Base-by-base conservation (phyloP, 2,888 invertebrate species). In the Meiosimyza platycephala region DNA sequence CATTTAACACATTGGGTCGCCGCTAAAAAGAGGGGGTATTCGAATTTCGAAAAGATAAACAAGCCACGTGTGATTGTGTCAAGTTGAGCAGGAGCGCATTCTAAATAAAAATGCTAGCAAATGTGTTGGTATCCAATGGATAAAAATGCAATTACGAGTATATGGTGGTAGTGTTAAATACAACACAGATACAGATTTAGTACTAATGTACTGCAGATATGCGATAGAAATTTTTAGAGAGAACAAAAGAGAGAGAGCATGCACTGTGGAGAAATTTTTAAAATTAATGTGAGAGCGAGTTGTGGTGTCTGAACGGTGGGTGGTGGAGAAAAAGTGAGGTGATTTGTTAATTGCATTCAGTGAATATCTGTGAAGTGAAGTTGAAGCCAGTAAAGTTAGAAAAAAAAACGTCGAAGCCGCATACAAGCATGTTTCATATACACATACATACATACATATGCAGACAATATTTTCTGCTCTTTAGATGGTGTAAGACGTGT, bases 101-200 rank as follows among this genome's bases (percentile, higher is more conserved):
- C 40, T 40, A 7, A 40, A 40, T 40, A 40, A 40, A 40, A 40
- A 40, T 40, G 9, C 40, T 9, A 40, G 40, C 40, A 9, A 6
- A 40, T 40, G 40, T 40, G 40, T 40, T 40, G 40, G 40, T 67
- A 72, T 70, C 65, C 18, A 71, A 64, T 11, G 33, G 60, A 55
- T 59, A 50, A 33, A 66, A 73, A 60, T 60, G 63, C 55, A 52
- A 28, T 69, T 52, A 15, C 48, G 51, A 22, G 48, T 69, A 52
- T 64, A 40, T 57, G 13, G 47, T 47, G 40, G 52, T 62, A 62
- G 69, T 65, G 28, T 57, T 68, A 63, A 28, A 70, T 66, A 72
- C 65, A 69, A 40, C 65, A 66, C 40, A 63, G 57, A 71, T 12
- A 40, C 40, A 40, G 9, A 40, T 9, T 40, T 40, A 40, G 9